These are phyloP conservation scores for Lepeophtheirus nordmannii DNA, from an alignment of 2,888 invertebrate genomes.

Conservation along the genomic window DNA sequence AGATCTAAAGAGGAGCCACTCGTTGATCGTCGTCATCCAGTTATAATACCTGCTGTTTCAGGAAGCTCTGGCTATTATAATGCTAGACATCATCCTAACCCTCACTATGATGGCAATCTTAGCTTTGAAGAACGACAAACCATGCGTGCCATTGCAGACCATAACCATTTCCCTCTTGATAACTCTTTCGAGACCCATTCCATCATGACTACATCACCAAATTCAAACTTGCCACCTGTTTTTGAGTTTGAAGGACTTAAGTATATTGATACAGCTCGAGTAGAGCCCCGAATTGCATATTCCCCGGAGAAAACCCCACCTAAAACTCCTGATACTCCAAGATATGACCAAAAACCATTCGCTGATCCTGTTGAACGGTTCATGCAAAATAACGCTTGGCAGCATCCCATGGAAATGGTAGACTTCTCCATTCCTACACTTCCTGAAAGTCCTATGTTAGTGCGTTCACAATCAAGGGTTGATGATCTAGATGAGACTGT, in stretches of 20 bases:
- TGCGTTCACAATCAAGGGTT: background rate
- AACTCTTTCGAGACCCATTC: background rate
- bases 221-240: slow-evolving; percentile 12
- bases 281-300: slow-evolving; percentile 22
- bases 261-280: slow-evolving; percentile 23
- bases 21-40: slow-evolving; percentile 1
- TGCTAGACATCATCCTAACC: background rate
- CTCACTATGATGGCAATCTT: background rate
- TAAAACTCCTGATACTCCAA: slow-evolving; percentile 16
- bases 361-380: background rate
- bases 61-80: slow-evolving; percentile 8
- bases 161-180: background rate
- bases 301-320: slow-evolving; percentile 23
- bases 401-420: background rate
- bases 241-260: slow-evolving; percentile 20
- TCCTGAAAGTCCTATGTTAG: background rate
- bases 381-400: background rate
- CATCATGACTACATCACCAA: background rate
- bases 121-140: slow-evolving; percentile 2
- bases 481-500: slow-evolving; percentile 3
- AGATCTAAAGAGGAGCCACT: slow-evolving; percentile 5
- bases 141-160: slow-evolving; percentile 4
- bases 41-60: slow-evolving; percentile 6
- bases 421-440: background rate
- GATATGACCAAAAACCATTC: slow-evolving; percentile 15